A percentile compares a stretch with the other conserved stretches of the same genome.
Conservation (phyloP, 2,888 invertebrate species). For the Pomacea canaliculata region DNA sequence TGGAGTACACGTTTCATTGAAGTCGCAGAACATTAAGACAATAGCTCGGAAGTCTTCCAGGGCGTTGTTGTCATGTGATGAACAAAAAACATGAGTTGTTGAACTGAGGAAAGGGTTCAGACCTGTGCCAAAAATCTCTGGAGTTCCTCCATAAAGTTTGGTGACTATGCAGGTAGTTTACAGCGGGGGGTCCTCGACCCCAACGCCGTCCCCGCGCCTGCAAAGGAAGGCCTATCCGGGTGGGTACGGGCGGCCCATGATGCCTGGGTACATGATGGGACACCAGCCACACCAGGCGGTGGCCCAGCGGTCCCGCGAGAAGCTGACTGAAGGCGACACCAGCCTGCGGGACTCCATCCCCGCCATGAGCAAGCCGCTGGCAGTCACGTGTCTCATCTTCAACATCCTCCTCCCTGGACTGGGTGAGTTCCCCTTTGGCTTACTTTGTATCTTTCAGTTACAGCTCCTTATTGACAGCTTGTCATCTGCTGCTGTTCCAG, state of each 20-base stretch:
- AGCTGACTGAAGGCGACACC: slow-evolving; percentile 43
- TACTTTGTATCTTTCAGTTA: neutral
- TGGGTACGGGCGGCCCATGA: slow-evolving; percentile 53
- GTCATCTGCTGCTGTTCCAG: too few relatives aligned
- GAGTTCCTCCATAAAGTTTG: too few relatives aligned
- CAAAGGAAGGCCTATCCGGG: slow-evolving; percentile 46
- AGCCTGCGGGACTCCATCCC: slow-evolving; percentile 60
- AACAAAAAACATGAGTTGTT: too few relatives aligned
- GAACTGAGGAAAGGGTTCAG: too few relatives aligned
- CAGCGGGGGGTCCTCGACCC: slow-evolving; percentile 56
- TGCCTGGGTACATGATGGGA: slow-evolving; percentile 49
- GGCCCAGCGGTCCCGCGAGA: slow-evolving; percentile 33
- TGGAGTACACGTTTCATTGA: too few relatives aligned
- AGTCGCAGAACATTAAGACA: too few relatives aligned
- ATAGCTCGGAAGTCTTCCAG: too few relatives aligned
- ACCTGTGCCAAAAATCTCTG: too few relatives aligned
- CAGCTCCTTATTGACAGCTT: too few relatives aligned
- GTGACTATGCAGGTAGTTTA: slow-evolving; percentile 56
- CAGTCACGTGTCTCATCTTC: slow-evolving; percentile 55
- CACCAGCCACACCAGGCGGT: slow-evolving; percentile 31
- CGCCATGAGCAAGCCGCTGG: slow-evolving; percentile 59
- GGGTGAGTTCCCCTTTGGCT: slow-evolving; percentile 46
- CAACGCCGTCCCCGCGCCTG: slow-evolving; percentile 54
- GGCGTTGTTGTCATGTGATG: too few relatives aligned
- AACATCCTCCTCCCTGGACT: slow-evolving; percentile 61